Conservation (phyloP, 2,113 vertebrate genomes). For the Bucco capensis region DNA sequence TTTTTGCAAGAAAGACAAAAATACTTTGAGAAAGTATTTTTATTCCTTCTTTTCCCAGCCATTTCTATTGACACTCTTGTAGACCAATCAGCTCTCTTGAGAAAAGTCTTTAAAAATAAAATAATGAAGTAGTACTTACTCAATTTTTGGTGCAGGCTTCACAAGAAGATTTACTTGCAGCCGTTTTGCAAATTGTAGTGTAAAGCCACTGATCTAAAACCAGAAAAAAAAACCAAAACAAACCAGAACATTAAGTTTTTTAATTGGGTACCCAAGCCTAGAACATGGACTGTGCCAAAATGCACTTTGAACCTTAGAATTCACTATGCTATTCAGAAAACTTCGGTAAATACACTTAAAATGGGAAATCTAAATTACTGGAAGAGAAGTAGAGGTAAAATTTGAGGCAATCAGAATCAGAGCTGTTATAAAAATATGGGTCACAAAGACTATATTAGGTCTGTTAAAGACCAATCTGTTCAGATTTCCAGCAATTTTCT, state of each 20-base stretch:
- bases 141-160: conserved; percentile 72
- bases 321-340: neutral
- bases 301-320: neutral
- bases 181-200: conserved; percentile 88
- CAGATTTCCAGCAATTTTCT: neutral
- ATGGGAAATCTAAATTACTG: neutral
- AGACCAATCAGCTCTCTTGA: neutral
- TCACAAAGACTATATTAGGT: neutral
- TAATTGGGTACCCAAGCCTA: neutral
- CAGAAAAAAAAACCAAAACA: neutral
- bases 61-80: neutral
- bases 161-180: conserved; percentile 91
- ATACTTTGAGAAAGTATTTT: neutral
- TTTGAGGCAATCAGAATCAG: neutral
- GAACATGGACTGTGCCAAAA: neutral
- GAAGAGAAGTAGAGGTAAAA: neutral
- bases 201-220: conserved; percentile 88
- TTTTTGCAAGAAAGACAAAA: neutral
- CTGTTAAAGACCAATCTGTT: neutral
- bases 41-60: neutral
- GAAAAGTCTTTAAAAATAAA: neutral
- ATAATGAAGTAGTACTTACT: conserved; percentile 73
- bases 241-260: neutral
- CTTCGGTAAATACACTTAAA: neutral
- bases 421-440: neutral